Evolutionary conservation across 2,888 invertebrate genomes (phyloP).

Genomic region (Seira ritae): DNA sequence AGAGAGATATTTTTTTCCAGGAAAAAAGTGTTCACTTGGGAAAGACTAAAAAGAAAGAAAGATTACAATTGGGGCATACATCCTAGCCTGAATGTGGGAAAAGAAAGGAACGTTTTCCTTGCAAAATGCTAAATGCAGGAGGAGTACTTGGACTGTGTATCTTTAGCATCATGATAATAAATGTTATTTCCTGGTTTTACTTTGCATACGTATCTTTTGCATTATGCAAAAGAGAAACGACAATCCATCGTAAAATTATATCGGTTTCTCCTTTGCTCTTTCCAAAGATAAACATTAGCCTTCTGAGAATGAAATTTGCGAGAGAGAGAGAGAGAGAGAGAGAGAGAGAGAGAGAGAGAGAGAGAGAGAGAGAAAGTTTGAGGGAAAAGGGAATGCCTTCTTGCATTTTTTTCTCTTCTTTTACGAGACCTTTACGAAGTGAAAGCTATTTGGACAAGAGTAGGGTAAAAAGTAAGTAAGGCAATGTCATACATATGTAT

Average conservation of each 20-base stretch:
- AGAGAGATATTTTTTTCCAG: slow-evolving; percentile 1
- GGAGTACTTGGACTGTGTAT: too few relatives aligned
- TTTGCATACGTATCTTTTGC: slow-evolving; percentile 13
- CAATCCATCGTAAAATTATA: slow-evolving; percentile 15
- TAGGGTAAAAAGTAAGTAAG: neutral
- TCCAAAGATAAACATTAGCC: slow-evolving; percentile 1
- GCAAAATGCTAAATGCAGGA: too few relatives aligned
- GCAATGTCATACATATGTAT: slow-evolving; percentile 28
- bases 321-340: neutral
- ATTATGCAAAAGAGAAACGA: slow-evolving; percentile 6
- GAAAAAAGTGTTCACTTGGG: neutral
- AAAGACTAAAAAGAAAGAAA: neutral
- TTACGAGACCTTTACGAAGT: neutral
- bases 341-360: too few relatives aligned
- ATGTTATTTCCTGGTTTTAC: slow-evolving; percentile 19
- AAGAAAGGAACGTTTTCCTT: too few relatives aligned
- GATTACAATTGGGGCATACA: neutral
- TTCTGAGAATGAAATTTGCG: neutral
- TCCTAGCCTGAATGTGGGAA: neutral
- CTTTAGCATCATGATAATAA: neutral
- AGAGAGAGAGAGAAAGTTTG: neutral
- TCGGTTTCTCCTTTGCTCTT: slow-evolving; percentile 5
- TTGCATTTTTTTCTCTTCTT: neutral
- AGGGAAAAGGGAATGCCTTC: neutral
- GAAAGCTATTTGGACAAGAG: neutral